phyloP scores from a whole-genome alignment of 2,113 vertebrate genomes.

The Chloroceryle aenea region DNA sequence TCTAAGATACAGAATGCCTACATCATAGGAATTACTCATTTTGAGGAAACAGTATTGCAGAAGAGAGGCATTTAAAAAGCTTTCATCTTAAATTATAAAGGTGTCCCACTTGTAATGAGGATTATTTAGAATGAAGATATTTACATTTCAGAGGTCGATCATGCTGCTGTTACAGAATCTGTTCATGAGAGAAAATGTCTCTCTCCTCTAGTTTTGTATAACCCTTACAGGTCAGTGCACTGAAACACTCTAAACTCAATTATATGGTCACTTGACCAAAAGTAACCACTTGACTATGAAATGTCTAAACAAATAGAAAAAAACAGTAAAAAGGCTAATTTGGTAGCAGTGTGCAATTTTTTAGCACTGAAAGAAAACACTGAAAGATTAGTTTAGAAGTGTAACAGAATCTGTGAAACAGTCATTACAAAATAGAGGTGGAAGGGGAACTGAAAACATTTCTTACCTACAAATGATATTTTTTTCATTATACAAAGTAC shows the following conservation, averaged over 20 bases:
- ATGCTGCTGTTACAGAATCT: background rate
- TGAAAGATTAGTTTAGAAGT: background rate
- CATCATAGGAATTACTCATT: fast-evolving
- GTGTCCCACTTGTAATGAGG: background rate
- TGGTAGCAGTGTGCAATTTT: background rate
- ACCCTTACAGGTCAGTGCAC: background rate
- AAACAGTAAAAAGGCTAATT: background rate
- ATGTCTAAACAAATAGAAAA: background rate
- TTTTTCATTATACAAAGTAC: background rate
- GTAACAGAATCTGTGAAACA: background rate
- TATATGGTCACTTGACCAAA: background rate
- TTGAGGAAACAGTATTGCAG: background rate
- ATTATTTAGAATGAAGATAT: background rate
- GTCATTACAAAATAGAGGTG: background rate
- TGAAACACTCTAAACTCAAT: background rate
- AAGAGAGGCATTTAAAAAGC: background rate
- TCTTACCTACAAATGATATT: background rate
- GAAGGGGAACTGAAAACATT: background rate
- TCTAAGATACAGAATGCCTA: background rate
- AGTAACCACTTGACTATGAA: conserved; percentile 1
- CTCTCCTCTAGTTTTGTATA: background rate
- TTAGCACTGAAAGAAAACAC: fast-evolving
- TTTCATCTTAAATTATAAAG: background rate
- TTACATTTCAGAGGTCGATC: background rate
- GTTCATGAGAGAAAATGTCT: background rate